Base-by-base conservation (phyloP, 1,140 invertebrate species). In the Trypoxylus dichotomus region DNA sequence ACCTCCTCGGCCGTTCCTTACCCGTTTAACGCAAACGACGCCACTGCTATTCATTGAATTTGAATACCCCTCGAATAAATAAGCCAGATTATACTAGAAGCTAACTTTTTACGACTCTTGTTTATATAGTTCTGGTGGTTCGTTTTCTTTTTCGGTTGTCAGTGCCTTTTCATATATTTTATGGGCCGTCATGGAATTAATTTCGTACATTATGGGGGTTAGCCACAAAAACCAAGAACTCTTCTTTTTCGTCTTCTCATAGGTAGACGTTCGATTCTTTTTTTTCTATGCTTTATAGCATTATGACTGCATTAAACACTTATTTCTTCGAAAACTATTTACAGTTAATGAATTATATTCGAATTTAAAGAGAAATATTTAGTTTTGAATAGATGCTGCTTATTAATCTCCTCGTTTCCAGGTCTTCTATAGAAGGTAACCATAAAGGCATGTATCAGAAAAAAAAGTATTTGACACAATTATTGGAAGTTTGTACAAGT, bases 21-120 rank as follows among this genome's bases (percentile, higher is more conserved):
- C 43, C n/a, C 43, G 13, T 15, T 47, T 19, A 47, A 19, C 43
- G 43, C 43, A 19, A 15, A 19, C 11, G n/a, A 13, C 43, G n/a
- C 43, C n/a, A 47, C 32, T 63, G 8, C 60, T 63, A 63, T 63
- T 63, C 21, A 63, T 19, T 27, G 60, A 63, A 63, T 63, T 63
- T 63, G 60, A 63, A 63, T 63, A 63, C 19, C 60, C 60, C 60
- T 63, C 60, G 60, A 63, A 63, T 63, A 63, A 63, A 63, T 63
- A 63, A 63, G 60, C 60, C 60, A 63, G 60, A 63, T 63, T 63
- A 63, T 27, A 63, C 60, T 63, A 19, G 60, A 63, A 63, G 60
- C 60, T 63, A 63, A 63, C 60, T 63, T 63, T 63, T 63, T 63
- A 63, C 60, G 60, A 63, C 21, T 63, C 60, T 63, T 63, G 60